Evolutionary conservation across 2,888 invertebrate species (phyloP).

Genomic region (Micoletzkya japonica): DNA sequence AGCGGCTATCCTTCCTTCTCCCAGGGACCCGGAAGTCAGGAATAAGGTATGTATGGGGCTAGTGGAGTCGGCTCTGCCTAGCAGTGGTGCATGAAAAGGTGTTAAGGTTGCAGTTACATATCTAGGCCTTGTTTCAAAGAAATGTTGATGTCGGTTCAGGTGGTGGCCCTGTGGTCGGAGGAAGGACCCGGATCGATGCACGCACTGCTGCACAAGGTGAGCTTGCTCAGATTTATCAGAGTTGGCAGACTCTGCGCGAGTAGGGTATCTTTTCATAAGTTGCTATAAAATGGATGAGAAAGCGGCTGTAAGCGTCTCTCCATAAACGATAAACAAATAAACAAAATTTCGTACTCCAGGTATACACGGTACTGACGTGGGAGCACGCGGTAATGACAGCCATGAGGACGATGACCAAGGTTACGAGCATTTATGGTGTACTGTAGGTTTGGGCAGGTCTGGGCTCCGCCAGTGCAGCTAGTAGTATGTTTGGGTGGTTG

Average conservation of each 20-base stretch:
- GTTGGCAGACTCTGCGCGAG: no score
- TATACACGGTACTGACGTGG: conserved; percentile 19
- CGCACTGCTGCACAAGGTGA: conserved; percentile 15
- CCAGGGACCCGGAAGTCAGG: conserved; percentile 7
- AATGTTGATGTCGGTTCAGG: background rate
- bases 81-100: no score
- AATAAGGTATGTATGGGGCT: conserved; percentile 7
- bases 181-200: conserved; percentile 27
- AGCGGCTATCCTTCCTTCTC: background rate
- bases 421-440: no score
- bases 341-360: no score
- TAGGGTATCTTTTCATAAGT: no score
- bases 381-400: conserved; percentile 12
- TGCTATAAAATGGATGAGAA: no score
- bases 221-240: background rate
- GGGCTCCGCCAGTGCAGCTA: no score
- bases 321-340: no score
- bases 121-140: background rate
- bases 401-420: background rate
- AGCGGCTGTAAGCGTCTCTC: no score
- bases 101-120: background rate
- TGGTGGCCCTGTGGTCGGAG: conserved; percentile 26
- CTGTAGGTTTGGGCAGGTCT: no score
- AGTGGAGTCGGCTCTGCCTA: background rate
- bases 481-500: no score